phyloP scores from a whole-genome alignment of 1,140 invertebrate genomes.

The Aricia agestis region DNA sequence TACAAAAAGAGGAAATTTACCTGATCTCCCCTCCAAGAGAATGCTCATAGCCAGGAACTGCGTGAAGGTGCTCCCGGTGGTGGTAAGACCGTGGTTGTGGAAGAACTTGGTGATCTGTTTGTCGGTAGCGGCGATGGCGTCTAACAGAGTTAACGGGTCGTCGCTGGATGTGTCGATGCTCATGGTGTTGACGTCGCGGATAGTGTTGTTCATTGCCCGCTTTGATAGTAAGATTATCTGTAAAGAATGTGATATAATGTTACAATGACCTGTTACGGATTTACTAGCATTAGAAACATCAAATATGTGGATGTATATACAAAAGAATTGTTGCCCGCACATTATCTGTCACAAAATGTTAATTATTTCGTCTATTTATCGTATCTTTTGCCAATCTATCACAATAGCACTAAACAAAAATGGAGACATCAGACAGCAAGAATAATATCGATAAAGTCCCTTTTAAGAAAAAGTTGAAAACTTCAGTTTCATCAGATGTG shows the following conservation, averaged over 20 bases:
- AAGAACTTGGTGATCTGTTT: slow-evolving; percentile 34
- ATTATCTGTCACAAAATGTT: no score
- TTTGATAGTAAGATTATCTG: not conserved
- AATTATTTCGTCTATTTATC: no score
- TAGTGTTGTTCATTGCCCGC: slow-evolving; percentile 38
- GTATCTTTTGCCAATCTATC: no score
- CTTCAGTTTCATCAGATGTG: no score
- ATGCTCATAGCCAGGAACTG: slow-evolving; percentile 77
- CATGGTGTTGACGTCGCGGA: slow-evolving; percentile 41
- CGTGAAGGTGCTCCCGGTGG: slow-evolving; percentile 67
- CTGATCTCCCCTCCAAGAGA: slow-evolving; percentile 68
- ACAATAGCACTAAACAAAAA: no score
- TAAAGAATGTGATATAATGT: not conserved
- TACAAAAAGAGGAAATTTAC: slow-evolving; percentile 36
- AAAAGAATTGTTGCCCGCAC: no score
- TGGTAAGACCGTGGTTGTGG: slow-evolving; percentile 58
- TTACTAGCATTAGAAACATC: no score
- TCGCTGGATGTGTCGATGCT: slow-evolving; percentile 32
- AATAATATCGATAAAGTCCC: no score
- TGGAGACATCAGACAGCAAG: no score
- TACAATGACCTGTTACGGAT: no score
- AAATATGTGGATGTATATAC: no score
- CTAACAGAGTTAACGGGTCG: slow-evolving; percentile 47
- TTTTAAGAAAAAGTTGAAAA: no score
- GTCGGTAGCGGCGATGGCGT: slow-evolving; percentile 42